phyloP scores from a whole-genome alignment of 2,113 vertebrate genomes.

The Nothocercus julius region DNA sequence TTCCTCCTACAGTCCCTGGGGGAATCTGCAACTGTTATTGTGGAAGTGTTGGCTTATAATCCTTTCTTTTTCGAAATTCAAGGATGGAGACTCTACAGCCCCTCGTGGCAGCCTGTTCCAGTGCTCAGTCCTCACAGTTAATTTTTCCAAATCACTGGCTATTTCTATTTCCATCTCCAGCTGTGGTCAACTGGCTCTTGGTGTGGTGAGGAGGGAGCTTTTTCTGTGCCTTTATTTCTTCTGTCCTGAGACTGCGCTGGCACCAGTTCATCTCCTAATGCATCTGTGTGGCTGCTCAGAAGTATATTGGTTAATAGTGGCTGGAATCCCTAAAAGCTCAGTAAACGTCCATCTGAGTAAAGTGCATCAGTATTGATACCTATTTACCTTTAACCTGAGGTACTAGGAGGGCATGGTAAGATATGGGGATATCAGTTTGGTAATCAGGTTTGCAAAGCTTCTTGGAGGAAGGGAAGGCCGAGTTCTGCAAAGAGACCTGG shows the following conservation, averaged over 20 bases:
- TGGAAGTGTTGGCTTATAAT: not conserved
- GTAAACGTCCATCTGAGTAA: not conserved
- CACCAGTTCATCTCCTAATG: not conserved
- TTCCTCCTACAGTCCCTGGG: not conserved
- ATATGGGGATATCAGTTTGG: not conserved
- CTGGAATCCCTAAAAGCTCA: not conserved
- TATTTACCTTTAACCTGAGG: not conserved
- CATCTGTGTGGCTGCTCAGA: not conserved
- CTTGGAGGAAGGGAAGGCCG: not conserved
- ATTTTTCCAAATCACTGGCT: constrained; percentile 21
- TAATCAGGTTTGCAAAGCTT: not conserved
- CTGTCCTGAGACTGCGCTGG: not conserved
- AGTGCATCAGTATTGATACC: not conserved
- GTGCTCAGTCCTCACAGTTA: no score
- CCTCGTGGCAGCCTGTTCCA: no score
- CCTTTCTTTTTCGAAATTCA: not conserved
- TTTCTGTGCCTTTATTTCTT: not conserved
- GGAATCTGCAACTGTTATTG: not conserved
- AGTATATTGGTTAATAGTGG: not conserved
- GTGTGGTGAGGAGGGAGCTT: not conserved
- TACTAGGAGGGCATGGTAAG: not conserved
- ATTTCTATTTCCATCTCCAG: not conserved
- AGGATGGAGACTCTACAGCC: no score
- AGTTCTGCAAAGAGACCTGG: not conserved
- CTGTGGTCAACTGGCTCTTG: not conserved